Percentiles rank a stretch among this genome's conserved stretches.
Conservation (phyloP, 2,113 vertebrate genomes). For the Hyla sarda region DNA sequence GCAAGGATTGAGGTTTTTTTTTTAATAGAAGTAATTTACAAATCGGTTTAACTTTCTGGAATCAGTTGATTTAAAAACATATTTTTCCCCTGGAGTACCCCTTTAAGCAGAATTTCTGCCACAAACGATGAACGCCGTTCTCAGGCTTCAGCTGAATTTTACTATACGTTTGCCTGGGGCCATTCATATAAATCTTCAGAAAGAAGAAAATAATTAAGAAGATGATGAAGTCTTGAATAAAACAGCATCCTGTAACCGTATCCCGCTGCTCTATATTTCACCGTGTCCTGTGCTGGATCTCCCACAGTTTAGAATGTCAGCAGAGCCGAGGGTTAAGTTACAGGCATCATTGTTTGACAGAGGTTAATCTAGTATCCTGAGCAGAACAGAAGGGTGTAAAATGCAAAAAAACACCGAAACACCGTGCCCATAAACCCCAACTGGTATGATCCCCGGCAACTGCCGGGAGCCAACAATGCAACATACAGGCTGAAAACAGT, state of each 20-base stretch:
- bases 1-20: no score
- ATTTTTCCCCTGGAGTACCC: no score
- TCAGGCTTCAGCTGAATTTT: not conserved
- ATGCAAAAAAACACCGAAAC: no score
- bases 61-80: no score
- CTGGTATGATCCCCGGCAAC: constrained; percentile 12
- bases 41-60: no score
- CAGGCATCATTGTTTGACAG: constrained; percentile 8
- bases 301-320: constrained; percentile 51
- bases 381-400: constrained; percentile 36
- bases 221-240: constrained; percentile 38
- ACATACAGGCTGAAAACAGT: not conserved
- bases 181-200: not conserved
- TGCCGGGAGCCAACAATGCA: not conserved
- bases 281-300: constrained; percentile 11
- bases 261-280: constrained; percentile 31
- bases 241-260: constrained; percentile 42
- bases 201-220: constrained; percentile 45
- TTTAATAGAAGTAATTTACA: no score
- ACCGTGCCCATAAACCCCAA: constrained; percentile 23
- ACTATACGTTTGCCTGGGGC: not conserved
- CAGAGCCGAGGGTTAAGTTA: constrained; percentile 15
- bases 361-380: constrained; percentile 43
- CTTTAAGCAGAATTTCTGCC: not conserved
- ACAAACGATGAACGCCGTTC: not conserved